Base-by-base conservation (phyloP, 2,797 vertebrate genomes). In the Alauda arvensis region DNA sequence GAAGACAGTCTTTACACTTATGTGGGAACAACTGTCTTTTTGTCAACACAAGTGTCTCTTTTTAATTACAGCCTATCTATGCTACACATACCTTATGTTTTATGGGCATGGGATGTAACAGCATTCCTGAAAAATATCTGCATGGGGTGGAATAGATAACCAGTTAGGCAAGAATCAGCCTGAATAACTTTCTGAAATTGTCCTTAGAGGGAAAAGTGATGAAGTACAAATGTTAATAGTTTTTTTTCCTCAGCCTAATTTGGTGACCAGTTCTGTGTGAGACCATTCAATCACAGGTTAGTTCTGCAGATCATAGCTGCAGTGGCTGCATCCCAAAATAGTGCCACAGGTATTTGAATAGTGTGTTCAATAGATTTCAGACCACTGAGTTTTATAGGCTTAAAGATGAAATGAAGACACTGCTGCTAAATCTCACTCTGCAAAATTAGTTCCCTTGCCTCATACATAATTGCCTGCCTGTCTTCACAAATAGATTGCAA, bases 1-100 rank as follows among this genome's bases (percentile, higher is more conserved):
- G 82, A 89, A 93, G 83, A 93, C 81, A 86, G 72, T 80, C 93
- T 93, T 94, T 90, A 61, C 23, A 26, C 52, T 94, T 95, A 86
- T 29, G 55, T 53, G 80, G 86, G 59, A 94, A 62, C 88, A 96
- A 93, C 51, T 31, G 28, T 34, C 79, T 89, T 93, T 95, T 92
- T 91, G 93, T 93, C 86, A 96, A 88, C 67, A 79, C 18, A 52
- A 95, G 57, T 85, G 87, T 88, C 77, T 92, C 49, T 93, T 89
- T 95, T 82, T 94, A 96, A 95, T 92, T 95, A 70, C 60, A 87
- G 52, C 43, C 62, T 75, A 62, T 93, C 51, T 78, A 77, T 74
- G 70, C 84, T 88, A 37, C 70, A 62, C 29, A 24, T 12, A 66
- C 52, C 10, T 1, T 74, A 83, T 79, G 48, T 62, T 94, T 94